A percentile compares a stretch with the other conserved stretches of the same genome.
phyloP scores from a whole-genome alignment of 2,888 invertebrate genomes.

The Himalopsyche japonica region DNA sequence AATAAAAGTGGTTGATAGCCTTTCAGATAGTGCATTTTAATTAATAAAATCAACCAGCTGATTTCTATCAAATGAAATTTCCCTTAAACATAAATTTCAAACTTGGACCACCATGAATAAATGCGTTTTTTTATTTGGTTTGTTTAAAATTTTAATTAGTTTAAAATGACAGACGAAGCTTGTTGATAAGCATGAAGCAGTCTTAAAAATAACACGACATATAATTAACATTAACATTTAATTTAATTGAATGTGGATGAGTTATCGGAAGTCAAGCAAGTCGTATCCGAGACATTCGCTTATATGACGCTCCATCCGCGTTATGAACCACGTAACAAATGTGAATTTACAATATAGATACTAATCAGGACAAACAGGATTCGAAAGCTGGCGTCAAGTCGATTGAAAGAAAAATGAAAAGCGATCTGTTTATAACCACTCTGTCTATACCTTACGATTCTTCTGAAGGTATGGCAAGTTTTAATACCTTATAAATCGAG shows the following conservation, averaged over 20 bases:
- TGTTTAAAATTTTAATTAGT: neutral
- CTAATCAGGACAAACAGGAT: neutral
- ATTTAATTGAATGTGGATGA: neutral
- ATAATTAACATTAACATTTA: too few relatives aligned
- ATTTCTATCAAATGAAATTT: too few relatives aligned
- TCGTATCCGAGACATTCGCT: neutral
- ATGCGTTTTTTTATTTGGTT: too few relatives aligned
- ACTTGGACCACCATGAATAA: too few relatives aligned
- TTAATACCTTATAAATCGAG: too few relatives aligned
- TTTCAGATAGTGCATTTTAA: too few relatives aligned
- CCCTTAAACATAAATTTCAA: too few relatives aligned
- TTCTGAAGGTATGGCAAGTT: too few relatives aligned
- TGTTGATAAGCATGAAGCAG: neutral
- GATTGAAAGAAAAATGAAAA: neutral
- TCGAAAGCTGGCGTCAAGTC: neutral
- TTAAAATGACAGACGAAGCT: neutral
- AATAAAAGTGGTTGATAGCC: too few relatives aligned
- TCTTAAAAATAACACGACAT: neutral
- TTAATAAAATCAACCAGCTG: too few relatives aligned
- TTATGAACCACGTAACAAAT: neutral
- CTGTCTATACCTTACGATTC: neutral
- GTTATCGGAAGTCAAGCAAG: neutral
- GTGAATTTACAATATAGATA: neutral
- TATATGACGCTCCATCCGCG: neutral
- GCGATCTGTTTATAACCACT: neutral